Base-by-base conservation (phyloP, 92 coral and sea anemone genomes). In the Porites cylindrica region DNA sequence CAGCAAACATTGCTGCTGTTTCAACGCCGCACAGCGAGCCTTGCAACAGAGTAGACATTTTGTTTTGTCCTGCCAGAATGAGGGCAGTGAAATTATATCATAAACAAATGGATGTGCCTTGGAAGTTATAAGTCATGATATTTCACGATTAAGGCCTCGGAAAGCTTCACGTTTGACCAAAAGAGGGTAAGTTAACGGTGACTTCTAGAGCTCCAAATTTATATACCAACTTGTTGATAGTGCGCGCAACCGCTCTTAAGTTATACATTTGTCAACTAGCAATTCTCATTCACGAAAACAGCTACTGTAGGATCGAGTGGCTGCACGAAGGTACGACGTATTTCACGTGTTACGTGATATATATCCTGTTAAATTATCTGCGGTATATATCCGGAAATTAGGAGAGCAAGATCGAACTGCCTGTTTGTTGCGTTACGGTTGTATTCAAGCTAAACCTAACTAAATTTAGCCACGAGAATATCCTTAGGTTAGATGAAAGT, bases 1-100 rank as follows among this genome's bases (percentile, higher is more conserved):
- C 54, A 89, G 87, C 95, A 92, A 92, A 92, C 95, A 92, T 77
- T 83, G 92, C 85, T 83, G 80, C 88, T 72, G 72, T 90, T 92
- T 88, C 80, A 90, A 90, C 88, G 92, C 95, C 51, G 80, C 79
- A 72, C 87, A 59, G 87, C 87, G 87, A 83, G 51, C 72, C 72
- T 74, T 71, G 73, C 87, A 63, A 61, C 18, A 83, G 74, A 83
- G 86, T 78, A 83, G 87, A 83, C 87, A 83, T 83, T 83, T 83
- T 83, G 87, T 83, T 83, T 83, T 83, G 87, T 74, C 79, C 87
- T 74, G 72, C 80, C 50, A 51, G 63, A 83, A 83, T 83, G 87
- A 38, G 79, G 80, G 81, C 72, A 83, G 71, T 60, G 76, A 83
- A 43, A 62, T 74, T 73, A 83, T 60, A 65, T 53, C n/a, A 24